Percentiles rank a stretch among this genome's conserved stretches.
Conservation (phyloP, 2,797 vertebrate species). For the Sitta carolinensis region DNA sequence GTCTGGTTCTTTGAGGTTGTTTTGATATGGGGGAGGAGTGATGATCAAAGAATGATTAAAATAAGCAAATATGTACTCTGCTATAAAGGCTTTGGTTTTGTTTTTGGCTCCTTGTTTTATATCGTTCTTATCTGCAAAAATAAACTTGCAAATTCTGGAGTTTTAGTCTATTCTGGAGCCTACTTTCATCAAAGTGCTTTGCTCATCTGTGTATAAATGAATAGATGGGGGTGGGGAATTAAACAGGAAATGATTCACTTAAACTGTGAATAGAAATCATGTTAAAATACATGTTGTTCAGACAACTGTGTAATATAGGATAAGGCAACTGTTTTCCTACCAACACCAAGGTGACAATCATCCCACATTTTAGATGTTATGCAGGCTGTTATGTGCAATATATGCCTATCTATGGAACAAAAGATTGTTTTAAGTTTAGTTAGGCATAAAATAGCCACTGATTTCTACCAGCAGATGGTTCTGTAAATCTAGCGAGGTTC, state of each 20-base stretch:
- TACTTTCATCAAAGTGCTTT: slow-evolving; percentile 40
- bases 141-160: slow-evolving; percentile 41
- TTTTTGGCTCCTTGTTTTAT: neutral
- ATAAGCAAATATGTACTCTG: slow-evolving; percentile 18
- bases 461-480: slow-evolving; percentile 26
- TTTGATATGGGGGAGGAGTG: slow-evolving; percentile 17
- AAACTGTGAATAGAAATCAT: slow-evolving; percentile 25
- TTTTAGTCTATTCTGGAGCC: slow-evolving; percentile 43
- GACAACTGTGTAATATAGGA: slow-evolving; percentile 1
- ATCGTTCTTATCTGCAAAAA: slow-evolving; percentile 12
- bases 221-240: slow-evolving; percentile 35
- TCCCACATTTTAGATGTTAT: neutral
- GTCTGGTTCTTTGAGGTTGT: neutral
- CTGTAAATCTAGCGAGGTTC: slow-evolving; percentile 32
- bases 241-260: slow-evolving; percentile 53
- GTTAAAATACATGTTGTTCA: slow-evolving; percentile 45
- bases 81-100: slow-evolving; percentile 17
- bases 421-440: slow-evolving; percentile 42
- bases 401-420: slow-evolving; percentile 34
- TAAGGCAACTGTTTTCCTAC: slow-evolving; percentile 35
- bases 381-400: slow-evolving; percentile 3
- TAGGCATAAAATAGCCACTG: slow-evolving; percentile 41
- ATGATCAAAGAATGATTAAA: slow-evolving; percentile 37
- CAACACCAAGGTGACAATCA: slow-evolving; percentile 36
- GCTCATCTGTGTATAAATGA: slow-evolving; percentile 49